Base-by-base conservation (phyloP, 2,797 vertebrate genomes). In the Australoheros facetus region DNA sequence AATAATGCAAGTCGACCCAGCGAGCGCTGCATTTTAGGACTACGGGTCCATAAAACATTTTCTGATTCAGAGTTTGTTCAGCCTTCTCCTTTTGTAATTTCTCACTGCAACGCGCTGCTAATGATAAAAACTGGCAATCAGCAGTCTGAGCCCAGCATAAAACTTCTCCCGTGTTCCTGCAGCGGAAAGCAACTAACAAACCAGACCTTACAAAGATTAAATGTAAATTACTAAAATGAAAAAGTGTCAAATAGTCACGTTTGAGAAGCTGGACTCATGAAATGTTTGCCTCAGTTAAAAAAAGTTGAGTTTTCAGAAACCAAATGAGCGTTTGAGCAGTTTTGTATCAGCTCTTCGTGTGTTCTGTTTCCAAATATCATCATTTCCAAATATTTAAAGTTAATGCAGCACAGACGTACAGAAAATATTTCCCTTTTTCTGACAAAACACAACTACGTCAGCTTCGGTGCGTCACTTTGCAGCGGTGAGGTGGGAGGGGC, bases 281-380 rank as follows among this genome's bases (percentile, higher is more conserved):
- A 16, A 45, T 45, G 4, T 45, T 57, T 16, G 26, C 28, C 55
- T 56, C 6, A 0, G 23, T 57, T 57, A 57, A 30, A 30, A 57
- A 57, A 42, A 42, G 34, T 62, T 4, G 23, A 45, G 3, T 64
- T 48, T 66, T 66, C 62, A 28, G 64, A 30, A 48, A 66, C 42
- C 23, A 48, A 66, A 28, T 19, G 62, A 48, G 28, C 16, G 1
- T 66, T 48, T 66, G 42, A 12, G 39, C 16, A 48, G 42, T 66
- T 66, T 66, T 32, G 23, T 4, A 48, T 66, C 16, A 1, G 16
- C 0, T 66, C 0, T 0, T 66, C 11, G 17, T 28, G 60, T 17
- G 60, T 26, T 21, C 60, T 21, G 7, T 66, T 1, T 45, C 39
- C 39, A 45, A 66, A 42, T 3, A 48, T 48, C 62, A 39, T 19